Evolutionary conservation across 2,888 invertebrate species (phyloP), one percentile per base, ranked within the genome.

Genomic region (Acrobasis repandana): DNA sequence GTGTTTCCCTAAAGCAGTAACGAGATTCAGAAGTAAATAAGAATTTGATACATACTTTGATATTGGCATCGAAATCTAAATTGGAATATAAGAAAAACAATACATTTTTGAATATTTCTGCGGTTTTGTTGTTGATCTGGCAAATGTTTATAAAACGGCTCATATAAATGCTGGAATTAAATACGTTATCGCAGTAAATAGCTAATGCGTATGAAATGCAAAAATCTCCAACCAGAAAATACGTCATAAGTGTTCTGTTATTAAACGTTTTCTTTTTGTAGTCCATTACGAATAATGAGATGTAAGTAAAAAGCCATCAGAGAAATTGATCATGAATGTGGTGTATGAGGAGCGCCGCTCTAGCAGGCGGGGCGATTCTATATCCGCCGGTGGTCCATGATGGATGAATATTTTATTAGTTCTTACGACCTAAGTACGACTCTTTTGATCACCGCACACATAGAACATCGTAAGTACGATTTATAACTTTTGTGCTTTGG

Each of bases 341-440:
- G 62, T 67, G 76, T 83, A 77, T 28, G 75, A 80, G 79, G 47
- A 52, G 58, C 72, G 82, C 81, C 80, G 83, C 80, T 82, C 76
- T 75, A 76, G 74, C 69, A 85, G 88, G 86, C 88, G 89, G 86
- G 89, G 88, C 90, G 82, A 87, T 86, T 85, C 86, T 86, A 90
- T 90, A 90, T 89, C 88, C 88, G 86, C 77, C 76, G 86, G 82
- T 84, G 83, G 82, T 73, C 79, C 71, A 76, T 89, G 86, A 88
- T 87, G 76, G 84, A 88, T 87, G 85, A 74, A 68, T 69, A 74
- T 82, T 87, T 87, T 84, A 89, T 49, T 49, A 49, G 38, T 34
- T 49, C 49, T 58, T 50, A 58, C 77, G 76, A 71, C 71, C 71
- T 71, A 67, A 67, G 72, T 73, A 70, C 76, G 11, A 36, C 54